Evolutionary conservation across 37 sponge, comb jelly and placozoan species (phyloP), one percentile per base, ranked within the genome.

Genomic region (Spongilla lacustris): DNA sequence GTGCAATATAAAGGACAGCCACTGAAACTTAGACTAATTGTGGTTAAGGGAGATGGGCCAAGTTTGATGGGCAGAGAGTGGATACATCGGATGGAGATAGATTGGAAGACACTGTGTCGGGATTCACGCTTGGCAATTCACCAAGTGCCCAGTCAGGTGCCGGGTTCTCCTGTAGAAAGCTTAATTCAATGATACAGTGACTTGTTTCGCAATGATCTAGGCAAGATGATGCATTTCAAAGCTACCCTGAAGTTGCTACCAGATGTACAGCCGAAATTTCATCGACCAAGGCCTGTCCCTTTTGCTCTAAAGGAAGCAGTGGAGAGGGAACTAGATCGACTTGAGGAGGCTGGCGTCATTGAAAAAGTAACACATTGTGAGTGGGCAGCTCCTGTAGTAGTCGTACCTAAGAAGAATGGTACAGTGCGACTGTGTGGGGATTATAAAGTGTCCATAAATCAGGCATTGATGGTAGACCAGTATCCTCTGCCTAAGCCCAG

Each of bases 391-490:
- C 72, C 84, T 1, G 41, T 89, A 32, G 89, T 89, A 11, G 49
- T 46, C 9, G 84, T 89, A 35, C 66, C 66, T n/a, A 89, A 89
- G 37, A 29, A 50, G 33, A 85, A 85, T 68, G 81, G 76, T 13
- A 34, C 1, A 8, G 13, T 86, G 24, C 27, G 82, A 27, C 13
- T 85, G 24, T 90, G 82, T 81, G 86, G 89, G 1, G 89, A 89
- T 83, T 87, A 83, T 73, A 83, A 82, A 36, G 70, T 76, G 4
- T 81, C 90, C 12, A 5, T 85, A 25, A 90, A 90, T 37, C 85
- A 41, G 19, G 81, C 81, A 17, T 25, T 81, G 1, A 67, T 38
- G 2, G 81, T 85, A 1, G 84, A 84, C 0, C 26, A 70, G 50
- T 89, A 89, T 14, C 82, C 85, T 23, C 71, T 90, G 0, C 86